A percentile compares a stretch with the other conserved stretches of the same genome.
phyloP scores from a whole-genome alignment of 2,797 vertebrate species.

The Tadarida brasiliensis region DNA sequence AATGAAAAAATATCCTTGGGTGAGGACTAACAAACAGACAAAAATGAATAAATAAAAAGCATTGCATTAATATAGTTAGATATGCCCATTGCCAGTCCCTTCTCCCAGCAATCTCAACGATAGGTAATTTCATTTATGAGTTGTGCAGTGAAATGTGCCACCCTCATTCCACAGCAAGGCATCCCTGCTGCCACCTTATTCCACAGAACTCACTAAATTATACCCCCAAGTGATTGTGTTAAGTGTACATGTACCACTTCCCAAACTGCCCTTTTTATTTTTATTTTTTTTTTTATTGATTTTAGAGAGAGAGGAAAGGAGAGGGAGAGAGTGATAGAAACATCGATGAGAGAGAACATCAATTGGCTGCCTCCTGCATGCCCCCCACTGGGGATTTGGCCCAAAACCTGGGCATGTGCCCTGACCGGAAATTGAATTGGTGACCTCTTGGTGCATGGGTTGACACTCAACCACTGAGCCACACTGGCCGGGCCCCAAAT shows the following conservation, averaged over 20 bases:
- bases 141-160: background rate
- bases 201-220: slow-evolving; percentile 25
- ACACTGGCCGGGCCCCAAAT: background rate
- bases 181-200: slow-evolving; percentile 14
- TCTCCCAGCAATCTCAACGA: background rate
- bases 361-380: too few species aligned
- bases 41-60: background rate
- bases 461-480: too few species aligned
- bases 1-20: too few species aligned
- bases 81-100: background rate
- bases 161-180: background rate
- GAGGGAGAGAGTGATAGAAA: too few species aligned
- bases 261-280: slow-evolving; percentile 29
- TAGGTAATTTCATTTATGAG: background rate
- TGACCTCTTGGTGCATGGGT: too few species aligned
- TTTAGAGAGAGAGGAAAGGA: too few species aligned
- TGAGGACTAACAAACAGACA: too few species aligned
- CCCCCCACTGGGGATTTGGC: too few species aligned
- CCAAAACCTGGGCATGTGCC: too few species aligned
- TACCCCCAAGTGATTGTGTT: slow-evolving; percentile 27
- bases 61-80: background rate
- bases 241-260: background rate
- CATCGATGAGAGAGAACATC: too few species aligned
- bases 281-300: too few species aligned
- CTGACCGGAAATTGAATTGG: too few species aligned